Evolutionary conservation across 2,888 invertebrate genomes (phyloP).

Genomic region (Cistogaster globosa): DNA sequence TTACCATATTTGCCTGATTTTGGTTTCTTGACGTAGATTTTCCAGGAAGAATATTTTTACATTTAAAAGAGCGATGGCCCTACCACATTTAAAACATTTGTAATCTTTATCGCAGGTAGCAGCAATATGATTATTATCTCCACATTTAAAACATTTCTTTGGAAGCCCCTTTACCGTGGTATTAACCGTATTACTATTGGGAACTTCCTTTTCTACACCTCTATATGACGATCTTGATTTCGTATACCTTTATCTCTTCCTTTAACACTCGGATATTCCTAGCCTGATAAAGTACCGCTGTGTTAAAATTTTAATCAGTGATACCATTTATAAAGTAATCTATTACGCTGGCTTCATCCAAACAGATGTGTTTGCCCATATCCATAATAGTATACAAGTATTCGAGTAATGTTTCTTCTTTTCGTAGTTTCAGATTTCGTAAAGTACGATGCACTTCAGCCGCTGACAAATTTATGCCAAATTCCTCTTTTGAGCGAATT

Average conservation of each 20-base stretch:
- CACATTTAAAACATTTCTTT: no score
- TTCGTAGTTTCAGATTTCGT: background rate
- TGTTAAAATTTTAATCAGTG: background rate
- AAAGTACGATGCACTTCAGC: constrained; percentile 3
- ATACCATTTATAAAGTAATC: background rate
- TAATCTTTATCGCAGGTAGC: no score
- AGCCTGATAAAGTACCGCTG: background rate
- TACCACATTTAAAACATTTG: no score
- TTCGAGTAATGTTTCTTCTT: background rate
- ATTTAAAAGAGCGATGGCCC: no score
- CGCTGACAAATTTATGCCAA: background rate
- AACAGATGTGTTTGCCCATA: no score
- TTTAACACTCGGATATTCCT: background rate
- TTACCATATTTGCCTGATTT: no score
- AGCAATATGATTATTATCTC: no score
- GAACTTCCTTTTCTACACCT: background rate
- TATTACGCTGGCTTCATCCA: background rate
- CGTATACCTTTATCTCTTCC: background rate
- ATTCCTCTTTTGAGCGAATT: background rate
- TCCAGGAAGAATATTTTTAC: no score
- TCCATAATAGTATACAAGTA: background rate
- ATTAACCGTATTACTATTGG: background rate
- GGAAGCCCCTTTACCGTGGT: background rate
- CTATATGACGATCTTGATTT: background rate
- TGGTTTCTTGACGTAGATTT: no score